Conservation (phyloP, 2,888 invertebrate species). For the Napeogenes inachia region DNA sequence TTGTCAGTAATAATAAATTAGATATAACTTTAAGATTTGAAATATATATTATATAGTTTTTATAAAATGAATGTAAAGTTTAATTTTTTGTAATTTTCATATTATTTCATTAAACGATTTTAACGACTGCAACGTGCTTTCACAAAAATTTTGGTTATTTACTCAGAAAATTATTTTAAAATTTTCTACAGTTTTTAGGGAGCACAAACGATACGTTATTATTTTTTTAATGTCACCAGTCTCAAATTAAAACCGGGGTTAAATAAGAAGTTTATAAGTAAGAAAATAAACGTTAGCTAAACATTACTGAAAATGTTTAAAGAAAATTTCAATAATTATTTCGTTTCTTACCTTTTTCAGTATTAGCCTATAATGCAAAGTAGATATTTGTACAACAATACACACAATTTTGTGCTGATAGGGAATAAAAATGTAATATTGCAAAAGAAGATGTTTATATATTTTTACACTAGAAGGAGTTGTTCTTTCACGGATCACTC, state of each 20-base stretch:
- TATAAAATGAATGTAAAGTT: background rate
- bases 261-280: background rate
- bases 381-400: too few species aligned
- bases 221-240: constrained; percentile 40
- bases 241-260: constrained; percentile 1
- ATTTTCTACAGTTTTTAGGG: constrained; percentile 35
- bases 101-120: background rate
- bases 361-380: too few species aligned
- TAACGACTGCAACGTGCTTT: background rate
- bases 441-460: constrained; percentile 10
- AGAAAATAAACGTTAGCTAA: too few species aligned
- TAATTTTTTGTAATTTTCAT: background rate
- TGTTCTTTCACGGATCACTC: constrained; percentile 7
- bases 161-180: constrained; percentile 6
- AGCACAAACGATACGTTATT: constrained; percentile 41
- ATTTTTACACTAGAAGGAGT: constrained; percentile 10
- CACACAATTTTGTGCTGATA: background rate
- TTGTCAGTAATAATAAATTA: too few species aligned
- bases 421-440: constrained; percentile 6
- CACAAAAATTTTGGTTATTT: background rate
- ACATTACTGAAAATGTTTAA: too few species aligned
- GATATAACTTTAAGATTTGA: too few species aligned
- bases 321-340: too few species aligned
- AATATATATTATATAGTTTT: too few species aligned
- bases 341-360: too few species aligned